These are phyloP conservation scores for Collichthys lucidus DNA, from an alignment of 2,113 vertebrate species.

Conservation along the genomic window DNA sequence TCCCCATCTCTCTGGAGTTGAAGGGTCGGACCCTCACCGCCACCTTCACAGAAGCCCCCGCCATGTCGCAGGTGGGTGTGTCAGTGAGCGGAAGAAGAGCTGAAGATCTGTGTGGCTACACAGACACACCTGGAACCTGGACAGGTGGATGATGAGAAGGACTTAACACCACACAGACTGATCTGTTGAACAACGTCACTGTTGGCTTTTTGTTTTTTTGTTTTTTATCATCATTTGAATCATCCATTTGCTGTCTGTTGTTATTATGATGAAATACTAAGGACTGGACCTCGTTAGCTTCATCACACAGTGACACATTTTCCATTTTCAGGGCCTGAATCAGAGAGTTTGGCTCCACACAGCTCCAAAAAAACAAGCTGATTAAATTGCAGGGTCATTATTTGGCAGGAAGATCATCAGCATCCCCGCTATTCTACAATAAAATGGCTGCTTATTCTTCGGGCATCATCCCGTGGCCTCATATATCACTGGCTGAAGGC, in stretches of 20 bases:
- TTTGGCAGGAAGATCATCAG: slow-evolving; percentile 50
- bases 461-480: slow-evolving; percentile 47
- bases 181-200: background rate
- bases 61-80: slow-evolving; percentile 83
- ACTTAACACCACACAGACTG: background rate
- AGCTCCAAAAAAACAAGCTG: slow-evolving; percentile 16
- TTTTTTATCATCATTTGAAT: background rate
- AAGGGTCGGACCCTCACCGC: slow-evolving; percentile 98
- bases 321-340: slow-evolving; percentile 23
- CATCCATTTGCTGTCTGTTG: background rate
- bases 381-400: slow-evolving; percentile 35
- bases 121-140: slow-evolving; percentile 71
- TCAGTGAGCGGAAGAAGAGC: slow-evolving; percentile 42
- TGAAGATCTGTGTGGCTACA: slow-evolving; percentile 59
- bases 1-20: slow-evolving; percentile 95
- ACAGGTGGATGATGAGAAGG: slow-evolving; percentile 22
- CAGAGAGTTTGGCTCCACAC: slow-evolving; percentile 6
- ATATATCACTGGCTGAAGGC: slow-evolving; percentile 28
- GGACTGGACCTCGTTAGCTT: background rate
- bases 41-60: slow-evolving; percentile 96
- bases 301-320: slow-evolving; percentile 16
- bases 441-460: slow-evolving; percentile 75
- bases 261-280: background rate
- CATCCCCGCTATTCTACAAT: slow-evolving; percentile 49
- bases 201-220: background rate